Percentiles rank a stretch among this genome's conserved stretches.
Conservation (phyloP, 1,140 invertebrate species). For the Drosophila truncata region DNA sequence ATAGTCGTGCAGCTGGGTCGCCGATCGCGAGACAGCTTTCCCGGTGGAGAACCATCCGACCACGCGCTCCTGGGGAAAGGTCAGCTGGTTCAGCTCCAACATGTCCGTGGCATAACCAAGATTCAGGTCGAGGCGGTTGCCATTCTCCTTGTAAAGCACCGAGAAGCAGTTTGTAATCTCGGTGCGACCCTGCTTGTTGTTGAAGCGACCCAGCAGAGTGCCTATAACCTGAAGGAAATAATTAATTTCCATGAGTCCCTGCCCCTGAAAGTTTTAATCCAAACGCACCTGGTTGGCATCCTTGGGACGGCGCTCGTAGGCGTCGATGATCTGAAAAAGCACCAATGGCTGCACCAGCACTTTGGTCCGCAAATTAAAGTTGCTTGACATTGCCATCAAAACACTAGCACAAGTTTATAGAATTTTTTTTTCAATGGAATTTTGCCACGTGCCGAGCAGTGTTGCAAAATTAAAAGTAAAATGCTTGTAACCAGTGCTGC, state of each 20-base stretch:
- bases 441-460: neutral
- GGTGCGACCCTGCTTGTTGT: constrained; percentile 36
- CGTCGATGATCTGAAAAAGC: constrained; percentile 65
- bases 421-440: neutral
- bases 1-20: constrained; percentile 44
- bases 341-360: constrained; percentile 64
- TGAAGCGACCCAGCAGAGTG: constrained; percentile 53
- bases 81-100: constrained; percentile 54
- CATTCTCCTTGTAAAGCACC: constrained; percentile 56
- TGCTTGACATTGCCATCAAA: neutral
- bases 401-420: neutral
- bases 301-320: constrained; percentile 63
- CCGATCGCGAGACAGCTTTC: constrained; percentile 42
- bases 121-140: constrained; percentile 53
- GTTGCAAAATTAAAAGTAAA: too few relatives aligned
- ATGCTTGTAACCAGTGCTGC: constrained; percentile 21
- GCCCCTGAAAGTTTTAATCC: too few relatives aligned
- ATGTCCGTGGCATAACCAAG: constrained; percentile 55
- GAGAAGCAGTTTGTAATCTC: constrained; percentile 65
- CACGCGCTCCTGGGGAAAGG: constrained; percentile 64
- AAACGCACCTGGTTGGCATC: constrained; percentile 31
- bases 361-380: constrained; percentile 47
- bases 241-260: neutral
- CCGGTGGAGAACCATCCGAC: constrained; percentile 67
- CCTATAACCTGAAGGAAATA: constrained; percentile 42